These are phyloP conservation scores for Clangula hyemalis DNA, from an alignment of 2,797 vertebrate species.

Conservation along the genomic window DNA sequence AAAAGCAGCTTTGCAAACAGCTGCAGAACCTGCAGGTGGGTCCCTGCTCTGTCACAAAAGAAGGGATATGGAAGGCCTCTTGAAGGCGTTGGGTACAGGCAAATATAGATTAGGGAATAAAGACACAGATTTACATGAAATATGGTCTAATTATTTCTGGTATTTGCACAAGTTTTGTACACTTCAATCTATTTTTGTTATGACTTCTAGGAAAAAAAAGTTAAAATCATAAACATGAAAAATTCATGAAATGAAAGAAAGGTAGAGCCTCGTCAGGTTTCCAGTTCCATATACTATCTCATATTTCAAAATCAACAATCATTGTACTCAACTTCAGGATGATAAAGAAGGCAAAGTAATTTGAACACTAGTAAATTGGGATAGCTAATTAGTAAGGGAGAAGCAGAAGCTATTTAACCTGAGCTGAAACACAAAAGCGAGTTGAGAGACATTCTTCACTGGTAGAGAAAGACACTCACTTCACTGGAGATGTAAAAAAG, in stretches of 20 bases:
- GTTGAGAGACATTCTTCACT: neutral
- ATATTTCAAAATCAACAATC: too few relatives aligned
- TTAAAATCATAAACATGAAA: neutral
- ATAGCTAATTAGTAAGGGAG: neutral
- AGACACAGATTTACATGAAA: neutral
- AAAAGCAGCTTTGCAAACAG: neutral
- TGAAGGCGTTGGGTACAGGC: neutral
- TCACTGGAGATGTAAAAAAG: neutral
- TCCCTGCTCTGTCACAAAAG: neutral
- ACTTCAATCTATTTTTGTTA: neutral
- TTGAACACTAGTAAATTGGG: neutral
- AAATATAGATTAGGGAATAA: neutral
- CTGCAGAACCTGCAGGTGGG: neutral
- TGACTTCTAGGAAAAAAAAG: neutral
- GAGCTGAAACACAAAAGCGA: neutral
- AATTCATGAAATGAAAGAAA: neutral
- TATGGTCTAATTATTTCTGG: rapidly evolving
- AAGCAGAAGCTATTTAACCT: neutral
- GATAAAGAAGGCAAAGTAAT: neutral
- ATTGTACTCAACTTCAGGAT: neutral
- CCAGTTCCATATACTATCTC: neutral
- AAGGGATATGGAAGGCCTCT: neutral
- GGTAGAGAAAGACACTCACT: neutral
- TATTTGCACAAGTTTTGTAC: neutral
- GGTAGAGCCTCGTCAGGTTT: too few relatives aligned